Evolutionary conservation across 2,888 invertebrate genomes (phyloP), one percentile per base, ranked within the genome.

Genomic region (Rhodophaea formosa): DNA sequence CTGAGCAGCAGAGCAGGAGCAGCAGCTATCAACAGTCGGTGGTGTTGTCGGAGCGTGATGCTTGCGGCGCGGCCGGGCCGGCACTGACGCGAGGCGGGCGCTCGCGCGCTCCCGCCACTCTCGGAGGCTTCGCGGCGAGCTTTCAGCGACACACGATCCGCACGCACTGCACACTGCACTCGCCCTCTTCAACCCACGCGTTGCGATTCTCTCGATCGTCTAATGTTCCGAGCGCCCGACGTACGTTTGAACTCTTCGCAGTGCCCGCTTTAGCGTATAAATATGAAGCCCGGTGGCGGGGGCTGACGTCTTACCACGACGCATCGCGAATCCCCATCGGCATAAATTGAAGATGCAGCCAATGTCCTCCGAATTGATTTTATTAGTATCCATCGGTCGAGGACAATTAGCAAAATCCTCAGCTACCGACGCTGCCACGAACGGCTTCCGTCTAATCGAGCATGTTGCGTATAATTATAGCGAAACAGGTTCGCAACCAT

Each of bases 151-250:
- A 87, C 88, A 84, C 80, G 84, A 83, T 78, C 84, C 83, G 83
- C 83, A 87, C 88, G 88, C 89, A 88, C 89, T 89, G 90, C 90
- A 90, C 91, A 90, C 89, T 90, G 90, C 90, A 90, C 89, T 88
- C 87, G 88, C 86, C 87, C 84, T 84, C 80, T 84, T 84, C 82
- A 85, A 86, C 82, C 86, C 85, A 84, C 87, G 84, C 86, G 85
- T 80, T 85, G 85, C 86, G 87, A 85, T 85, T 84, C 86, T 85
- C 85, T 86, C 80, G 85, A 86, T 79, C 90, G 90, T 89, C 89
- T 88, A 87, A 88, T 87, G 89, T 88, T 80, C 81, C 75, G 88
- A 84, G 81, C 90, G 90, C 85, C 85, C 85, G 86, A 81, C 87
- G 82, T 84, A 85, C 91, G 89, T 90, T 90, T 91, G 90, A 90